phyloP scores from a whole-genome alignment of 2,797 vertebrate genomes.

The Oryzias dopingdopingensis region DNA sequence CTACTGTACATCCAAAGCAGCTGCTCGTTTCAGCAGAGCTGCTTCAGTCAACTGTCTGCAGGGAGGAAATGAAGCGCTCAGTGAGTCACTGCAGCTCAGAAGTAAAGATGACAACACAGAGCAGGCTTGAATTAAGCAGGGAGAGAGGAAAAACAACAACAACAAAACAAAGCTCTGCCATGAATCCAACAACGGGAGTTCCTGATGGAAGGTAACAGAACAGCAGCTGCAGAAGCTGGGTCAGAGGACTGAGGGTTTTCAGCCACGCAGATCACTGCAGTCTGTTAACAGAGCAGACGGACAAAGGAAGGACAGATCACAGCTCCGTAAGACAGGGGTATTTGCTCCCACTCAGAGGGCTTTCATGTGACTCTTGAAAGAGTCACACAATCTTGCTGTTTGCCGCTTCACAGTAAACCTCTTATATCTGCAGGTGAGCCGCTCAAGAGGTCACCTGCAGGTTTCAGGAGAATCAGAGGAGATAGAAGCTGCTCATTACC shows the following conservation, averaged over 20 bases:
- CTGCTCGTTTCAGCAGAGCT: constrained; percentile 33
- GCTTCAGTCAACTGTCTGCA: constrained; percentile 50
- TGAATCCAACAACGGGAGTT: constrained; percentile 70
- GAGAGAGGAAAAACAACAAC: constrained; percentile 49
- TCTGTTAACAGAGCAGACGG: constrained; percentile 30
- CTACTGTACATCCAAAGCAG: constrained; percentile 6
- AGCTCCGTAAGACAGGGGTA: constrained; percentile 25
- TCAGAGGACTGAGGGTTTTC: constrained; percentile 41
- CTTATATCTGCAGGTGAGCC: constrained; percentile 40
- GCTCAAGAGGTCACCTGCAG: constrained; percentile 40
- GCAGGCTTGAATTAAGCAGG: constrained; percentile 70
- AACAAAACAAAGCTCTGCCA: constrained; percentile 59
- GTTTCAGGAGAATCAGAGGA: constrained; percentile 13
- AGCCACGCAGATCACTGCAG: constrained; percentile 54
- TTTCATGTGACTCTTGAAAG: constrained; percentile 51
- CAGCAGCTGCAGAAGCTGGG: constrained; percentile 36
- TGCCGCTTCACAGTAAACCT: constrained; percentile 26
- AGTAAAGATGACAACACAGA: constrained; percentile 71
- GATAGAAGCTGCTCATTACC: constrained; percentile 52
- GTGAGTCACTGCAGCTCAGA: constrained; percentile 58
- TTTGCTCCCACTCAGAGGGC: constrained; percentile 22
- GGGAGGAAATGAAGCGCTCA: constrained; percentile 52
- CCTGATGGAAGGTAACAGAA: constrained; percentile 43
- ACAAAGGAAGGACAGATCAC: constrained; percentile 29
- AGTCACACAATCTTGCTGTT: constrained; percentile 17